Conservation (phyloP, 2,113 vertebrate species). For the Dolichallabes microphthalmus region DNA sequence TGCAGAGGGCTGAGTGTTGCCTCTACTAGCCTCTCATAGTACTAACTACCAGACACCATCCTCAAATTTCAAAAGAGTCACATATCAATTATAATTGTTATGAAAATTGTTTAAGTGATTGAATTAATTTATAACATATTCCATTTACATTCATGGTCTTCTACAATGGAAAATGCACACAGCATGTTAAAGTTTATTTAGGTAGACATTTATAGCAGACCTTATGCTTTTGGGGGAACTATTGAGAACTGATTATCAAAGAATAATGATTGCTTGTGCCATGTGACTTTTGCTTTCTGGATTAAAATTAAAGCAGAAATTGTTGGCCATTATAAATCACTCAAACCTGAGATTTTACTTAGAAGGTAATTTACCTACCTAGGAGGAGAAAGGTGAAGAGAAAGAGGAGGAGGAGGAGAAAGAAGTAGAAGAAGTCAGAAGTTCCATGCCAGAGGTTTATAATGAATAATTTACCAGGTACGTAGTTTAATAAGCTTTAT, state of each 20-base stretch:
- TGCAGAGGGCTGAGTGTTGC: constrained; percentile 2
- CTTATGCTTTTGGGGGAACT: not conserved
- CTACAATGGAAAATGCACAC: not conserved
- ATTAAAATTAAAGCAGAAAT: not conserved
- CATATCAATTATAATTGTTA: not conserved
- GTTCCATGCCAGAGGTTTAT: not conserved
- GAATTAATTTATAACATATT: not conserved
- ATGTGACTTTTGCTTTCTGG: not conserved
- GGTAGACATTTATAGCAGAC: not conserved
- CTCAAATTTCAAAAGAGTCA: not conserved
- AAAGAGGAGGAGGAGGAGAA: not conserved
- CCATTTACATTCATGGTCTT: not conserved
- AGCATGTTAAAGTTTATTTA: not conserved
- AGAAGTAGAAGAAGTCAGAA: not conserved
- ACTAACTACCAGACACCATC: not conserved
- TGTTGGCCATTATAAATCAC: not conserved
- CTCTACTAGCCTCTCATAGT: not conserved
- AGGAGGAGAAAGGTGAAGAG: not conserved
- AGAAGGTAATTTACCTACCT: no score
- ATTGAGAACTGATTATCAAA: not conserved
- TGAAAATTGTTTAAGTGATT: not conserved
- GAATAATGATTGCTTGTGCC: not conserved
- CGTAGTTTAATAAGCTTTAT: constrained; percentile 39
- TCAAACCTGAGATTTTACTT: not conserved
- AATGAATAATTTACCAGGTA: constrained; percentile 5